Conservation (phyloP, 1,140 invertebrate genomes). For the Bombus picipes region DNA sequence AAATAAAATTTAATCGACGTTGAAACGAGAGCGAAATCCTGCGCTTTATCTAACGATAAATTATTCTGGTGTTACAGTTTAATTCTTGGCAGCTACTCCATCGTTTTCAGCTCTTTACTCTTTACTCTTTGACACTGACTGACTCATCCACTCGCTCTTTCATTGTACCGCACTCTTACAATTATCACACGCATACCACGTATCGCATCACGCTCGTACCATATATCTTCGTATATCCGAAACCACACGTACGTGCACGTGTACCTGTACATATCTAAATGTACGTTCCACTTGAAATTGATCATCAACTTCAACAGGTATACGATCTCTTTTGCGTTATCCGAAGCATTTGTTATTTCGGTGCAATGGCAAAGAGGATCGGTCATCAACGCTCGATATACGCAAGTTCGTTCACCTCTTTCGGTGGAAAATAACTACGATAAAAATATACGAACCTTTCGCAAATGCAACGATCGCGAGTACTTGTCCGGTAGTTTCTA, state of each 20-base stretch:
- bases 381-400: not conserved
- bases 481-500: no score
- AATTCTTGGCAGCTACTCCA: constrained; percentile 2
- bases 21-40: no score
- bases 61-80: not conserved
- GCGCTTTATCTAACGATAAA: no score
- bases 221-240: not conserved
- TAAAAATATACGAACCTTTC: no score
- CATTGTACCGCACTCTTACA: not conserved
- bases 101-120: constrained; percentile 5
- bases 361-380: not conserved
- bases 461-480: no score
- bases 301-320: constrained; percentile 14
- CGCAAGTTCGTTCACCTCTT: not conserved
- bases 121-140: constrained; percentile 1
- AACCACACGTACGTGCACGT: not conserved
- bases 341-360: not conserved
- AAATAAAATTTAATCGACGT: no score
- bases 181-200: constrained; percentile 4
- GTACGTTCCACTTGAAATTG: constrained; percentile 4
- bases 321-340: not conserved
- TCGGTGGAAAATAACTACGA: no score
- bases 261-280: not conserved
- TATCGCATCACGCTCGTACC: not conserved
- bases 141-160: constrained; percentile 5